phyloP scores from a whole-genome alignment of 2,888 invertebrate genomes.

The Geotrupes spiniger region DNA sequence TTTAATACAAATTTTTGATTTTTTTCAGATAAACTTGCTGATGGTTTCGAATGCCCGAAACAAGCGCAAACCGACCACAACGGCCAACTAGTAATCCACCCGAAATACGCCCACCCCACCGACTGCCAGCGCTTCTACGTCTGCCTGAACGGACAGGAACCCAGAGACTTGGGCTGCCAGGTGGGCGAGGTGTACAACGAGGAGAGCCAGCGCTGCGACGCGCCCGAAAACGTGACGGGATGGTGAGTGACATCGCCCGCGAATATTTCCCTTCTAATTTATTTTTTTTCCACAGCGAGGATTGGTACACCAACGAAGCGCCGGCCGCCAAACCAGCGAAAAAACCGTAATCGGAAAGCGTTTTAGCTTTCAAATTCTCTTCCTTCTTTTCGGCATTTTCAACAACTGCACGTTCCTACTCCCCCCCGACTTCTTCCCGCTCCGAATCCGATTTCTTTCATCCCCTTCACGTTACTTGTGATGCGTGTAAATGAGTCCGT shows the following conservation, averaged over 20 bases:
- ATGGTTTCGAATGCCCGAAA: slow-evolving; percentile 84
- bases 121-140: slow-evolving; percentile 93
- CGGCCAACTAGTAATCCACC: slow-evolving; percentile 76
- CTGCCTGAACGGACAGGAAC: slow-evolving; percentile 80
- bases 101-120: slow-evolving; percentile 79
- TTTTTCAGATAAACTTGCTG: slow-evolving; percentile 68
- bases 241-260: slow-evolving; percentile 59
- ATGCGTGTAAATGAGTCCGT: slow-evolving; percentile 20
- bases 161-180: slow-evolving; percentile 83
- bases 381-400: slow-evolving; percentile 6
- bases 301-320: slow-evolving; percentile 85
- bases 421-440: slow-evolving; percentile 3
- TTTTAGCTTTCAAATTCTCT: slow-evolving; percentile 23
- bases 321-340: slow-evolving; percentile 41
- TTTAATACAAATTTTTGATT: no score
- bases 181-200: slow-evolving; percentile 91
- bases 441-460: neutral
- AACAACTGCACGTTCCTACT: slow-evolving; percentile 4
- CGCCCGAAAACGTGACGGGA: slow-evolving; percentile 86
- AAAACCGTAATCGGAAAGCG: slow-evolving; percentile 28
- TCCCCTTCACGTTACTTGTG: slow-evolving; percentile 15
- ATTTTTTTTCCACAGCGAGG: no score
- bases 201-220: slow-evolving; percentile 77
- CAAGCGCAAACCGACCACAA: slow-evolving; percentile 61
- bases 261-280: no score